Percentiles rank a stretch among this genome's conserved stretches.
These are phyloP conservation scores for Nettapus auritus DNA, from an alignment of 2,113 vertebrate species.

Conservation along the genomic window DNA sequence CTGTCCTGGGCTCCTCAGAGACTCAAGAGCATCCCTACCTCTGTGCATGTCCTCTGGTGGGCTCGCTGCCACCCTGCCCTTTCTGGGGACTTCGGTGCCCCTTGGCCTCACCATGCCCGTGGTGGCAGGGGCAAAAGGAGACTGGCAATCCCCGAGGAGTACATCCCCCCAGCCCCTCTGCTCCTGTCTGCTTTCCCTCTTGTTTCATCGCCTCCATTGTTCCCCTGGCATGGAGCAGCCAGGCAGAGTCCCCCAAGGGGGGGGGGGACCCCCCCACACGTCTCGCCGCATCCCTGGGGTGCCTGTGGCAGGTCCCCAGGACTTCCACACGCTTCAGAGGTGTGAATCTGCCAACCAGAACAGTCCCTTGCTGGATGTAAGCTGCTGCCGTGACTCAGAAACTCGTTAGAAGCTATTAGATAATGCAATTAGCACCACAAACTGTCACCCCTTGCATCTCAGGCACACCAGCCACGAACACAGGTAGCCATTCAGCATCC, in stretches of 20 bases:
- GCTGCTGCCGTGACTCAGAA: conserved; percentile 22
- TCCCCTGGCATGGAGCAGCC: not conserved
- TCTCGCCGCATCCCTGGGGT: not conserved
- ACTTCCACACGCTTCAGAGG: not conserved
- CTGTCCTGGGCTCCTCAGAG: not conserved
- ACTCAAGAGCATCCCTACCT: not conserved
- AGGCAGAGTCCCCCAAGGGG: accelerated
- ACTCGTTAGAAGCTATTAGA: conserved; percentile 61
- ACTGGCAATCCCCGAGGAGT: not conserved
- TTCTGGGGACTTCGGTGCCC: too few species aligned
- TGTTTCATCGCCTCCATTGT: not conserved
- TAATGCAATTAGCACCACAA: conserved; percentile 44
- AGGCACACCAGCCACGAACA: not conserved
- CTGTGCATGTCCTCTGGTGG: not conserved
- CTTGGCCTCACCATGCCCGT: not conserved
- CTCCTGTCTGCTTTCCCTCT: not conserved
- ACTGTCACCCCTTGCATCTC: not conserved
- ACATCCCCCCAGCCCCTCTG: not conserved
- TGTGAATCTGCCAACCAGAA: conserved; percentile 50
- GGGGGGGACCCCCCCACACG: too few species aligned
- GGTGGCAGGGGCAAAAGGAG: not conserved
- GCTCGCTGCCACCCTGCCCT: too few species aligned
- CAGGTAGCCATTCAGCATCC: not conserved
- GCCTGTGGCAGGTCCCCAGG: not conserved
- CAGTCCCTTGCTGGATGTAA: not conserved